These are phyloP conservation scores for Mantis religiosa DNA, from an alignment of 2,888 invertebrate species.

Conservation along the genomic window DNA sequence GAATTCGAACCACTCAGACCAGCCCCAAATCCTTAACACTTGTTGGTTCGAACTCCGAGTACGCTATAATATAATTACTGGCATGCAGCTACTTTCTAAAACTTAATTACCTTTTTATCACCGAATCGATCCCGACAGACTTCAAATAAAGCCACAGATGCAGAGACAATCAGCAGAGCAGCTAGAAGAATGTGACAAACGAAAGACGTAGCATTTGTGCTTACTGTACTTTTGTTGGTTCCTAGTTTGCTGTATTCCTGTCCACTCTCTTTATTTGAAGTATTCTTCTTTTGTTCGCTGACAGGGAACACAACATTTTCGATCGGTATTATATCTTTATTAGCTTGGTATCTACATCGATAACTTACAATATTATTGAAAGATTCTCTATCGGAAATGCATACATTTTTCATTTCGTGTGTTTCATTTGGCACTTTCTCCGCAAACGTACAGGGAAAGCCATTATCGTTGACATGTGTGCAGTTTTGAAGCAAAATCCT, in stretches of 20 bases:
- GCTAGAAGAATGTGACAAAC: constrained; percentile 13
- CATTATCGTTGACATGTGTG: background rate
- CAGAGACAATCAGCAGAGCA: constrained; percentile 6
- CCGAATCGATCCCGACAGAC: constrained; percentile 1
- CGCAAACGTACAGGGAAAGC: background rate
- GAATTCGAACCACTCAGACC: too few species aligned
- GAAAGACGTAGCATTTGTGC: background rate
- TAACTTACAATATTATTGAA: background rate
- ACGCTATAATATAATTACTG: too few species aligned
- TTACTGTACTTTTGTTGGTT: background rate
- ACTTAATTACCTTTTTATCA: background rate
- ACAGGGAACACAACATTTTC: background rate
- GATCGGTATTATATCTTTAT: background rate
- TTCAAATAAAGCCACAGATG: constrained; percentile 11
- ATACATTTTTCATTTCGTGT: background rate
- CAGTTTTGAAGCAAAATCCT: background rate
- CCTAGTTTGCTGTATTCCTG: background rate
- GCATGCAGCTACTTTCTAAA: background rate
- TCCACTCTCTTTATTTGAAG: background rate
- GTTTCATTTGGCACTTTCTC: background rate
- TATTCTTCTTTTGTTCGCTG: background rate
- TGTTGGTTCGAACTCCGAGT: too few species aligned
- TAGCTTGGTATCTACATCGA: background rate
- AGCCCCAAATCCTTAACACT: too few species aligned
- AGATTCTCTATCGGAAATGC: background rate